These are phyloP conservation scores for Corvus cornix DNA, from an alignment of 2,113 vertebrate species.

Conservation along the genomic window DNA sequence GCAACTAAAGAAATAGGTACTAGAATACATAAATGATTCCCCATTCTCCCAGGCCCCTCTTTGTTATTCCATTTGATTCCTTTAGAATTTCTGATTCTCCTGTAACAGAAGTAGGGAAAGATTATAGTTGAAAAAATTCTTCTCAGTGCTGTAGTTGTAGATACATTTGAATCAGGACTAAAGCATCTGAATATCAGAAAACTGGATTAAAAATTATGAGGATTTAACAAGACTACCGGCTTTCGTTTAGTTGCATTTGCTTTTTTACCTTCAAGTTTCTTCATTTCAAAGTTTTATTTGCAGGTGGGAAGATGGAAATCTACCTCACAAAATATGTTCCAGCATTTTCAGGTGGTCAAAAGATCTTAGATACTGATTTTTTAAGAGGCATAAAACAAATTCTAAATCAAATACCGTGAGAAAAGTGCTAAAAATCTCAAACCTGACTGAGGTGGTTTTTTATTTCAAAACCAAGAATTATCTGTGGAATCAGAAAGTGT, in stretches of 20 bases:
- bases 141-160: background rate
- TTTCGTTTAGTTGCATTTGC: background rate
- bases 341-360: background rate
- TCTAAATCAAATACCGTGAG: background rate
- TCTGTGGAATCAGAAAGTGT: background rate
- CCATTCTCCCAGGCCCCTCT: accelerated
- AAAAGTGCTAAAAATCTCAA: background rate
- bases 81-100: background rate
- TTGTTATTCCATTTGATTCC: background rate
- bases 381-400: background rate
- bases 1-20: background rate
- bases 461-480: background rate
- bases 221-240: background rate
- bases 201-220: background rate
- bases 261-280: background rate
- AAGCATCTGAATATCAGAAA: background rate
- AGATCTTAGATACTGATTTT: background rate
- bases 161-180: background rate
- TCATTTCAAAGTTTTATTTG: background rate
- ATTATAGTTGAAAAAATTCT: background rate
- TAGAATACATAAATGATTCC: background rate
- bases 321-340: background rate
- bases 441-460: background rate
- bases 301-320: background rate
- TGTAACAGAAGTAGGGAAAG: background rate